Conservation (phyloP, 2,888 invertebrate species). For the Caenorhabditis uteleia region DNA sequence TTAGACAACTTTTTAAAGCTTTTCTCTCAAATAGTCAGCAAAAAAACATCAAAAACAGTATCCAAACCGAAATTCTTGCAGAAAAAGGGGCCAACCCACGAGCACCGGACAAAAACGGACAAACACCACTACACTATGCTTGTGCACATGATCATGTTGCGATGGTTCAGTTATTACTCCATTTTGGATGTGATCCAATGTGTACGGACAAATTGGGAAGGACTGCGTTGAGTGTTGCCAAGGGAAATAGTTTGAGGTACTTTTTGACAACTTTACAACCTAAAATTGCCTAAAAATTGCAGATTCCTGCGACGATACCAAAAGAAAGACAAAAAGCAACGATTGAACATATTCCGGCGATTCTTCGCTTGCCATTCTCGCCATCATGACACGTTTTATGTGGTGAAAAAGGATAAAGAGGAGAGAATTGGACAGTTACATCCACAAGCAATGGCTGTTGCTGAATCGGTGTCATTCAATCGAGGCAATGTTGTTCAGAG, state of each 20-base stretch:
- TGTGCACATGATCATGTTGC: conserved; percentile 61
- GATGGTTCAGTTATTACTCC: conserved; percentile 58
- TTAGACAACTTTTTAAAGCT: too few species aligned
- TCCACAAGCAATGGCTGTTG: conserved; percentile 11
- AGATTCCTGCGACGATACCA: conserved; percentile 41
- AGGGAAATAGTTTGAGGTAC: conserved; percentile 42
- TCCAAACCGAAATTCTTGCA: conserved; percentile 2
- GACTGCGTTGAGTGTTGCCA: conserved; percentile 44
- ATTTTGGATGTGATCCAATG: conserved; percentile 56
- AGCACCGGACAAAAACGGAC: conserved; percentile 72
- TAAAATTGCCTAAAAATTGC: too few species aligned
- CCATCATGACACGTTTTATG: conserved; percentile 26
- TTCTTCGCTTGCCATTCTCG: conserved; percentile 46
- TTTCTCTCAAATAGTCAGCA: too few species aligned
- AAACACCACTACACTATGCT: conserved; percentile 61
- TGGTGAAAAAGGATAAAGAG: conserved; percentile 1
- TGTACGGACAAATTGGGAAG: conserved; percentile 45
- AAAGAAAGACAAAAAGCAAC: conserved; percentile 22
- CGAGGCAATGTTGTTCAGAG: conserved; percentile 23
- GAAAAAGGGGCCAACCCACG: conserved; percentile 40
- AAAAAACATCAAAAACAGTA: too few species aligned
- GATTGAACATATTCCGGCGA: conserved; percentile 36
- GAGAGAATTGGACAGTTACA: neutral
- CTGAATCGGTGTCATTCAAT: conserved; percentile 15
- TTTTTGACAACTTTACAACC: neutral